Base-by-base conservation (phyloP, 1,140 invertebrate genomes). In the Drosophila orena region DNA sequence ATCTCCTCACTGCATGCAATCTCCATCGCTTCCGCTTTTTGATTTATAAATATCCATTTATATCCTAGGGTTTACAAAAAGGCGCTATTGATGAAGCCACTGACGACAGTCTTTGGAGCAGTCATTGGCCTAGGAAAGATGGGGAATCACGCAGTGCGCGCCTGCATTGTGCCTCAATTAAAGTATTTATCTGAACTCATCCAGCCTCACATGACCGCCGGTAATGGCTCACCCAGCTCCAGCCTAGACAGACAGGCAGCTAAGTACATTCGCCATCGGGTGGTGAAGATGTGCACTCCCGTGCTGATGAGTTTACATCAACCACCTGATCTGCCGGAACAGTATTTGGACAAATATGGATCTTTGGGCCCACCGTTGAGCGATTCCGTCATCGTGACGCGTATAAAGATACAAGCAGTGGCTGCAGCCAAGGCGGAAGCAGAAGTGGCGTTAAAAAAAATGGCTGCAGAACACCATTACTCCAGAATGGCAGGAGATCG, bases 111-210 rank as follows among this genome's bases (percentile, higher is more conserved):
- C 37, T 81, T 64, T 22, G 79, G 79, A 0, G 59, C 61, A 11
- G 53, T 81, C 8, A 57, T 81, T 27, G 79, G 79, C 4, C 24
- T 81, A 2, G 53, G 55, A 8, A 81, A 81, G 34, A 15, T 81
- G 44, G 79, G 79, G 3, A 57, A 53, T 8, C 46, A 53, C 43
- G 44, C 40, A 5, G 52, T 81, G 3, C 49, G 53, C 0, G 43
- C 44, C 14, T 81, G 27, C n/a, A 40, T 81, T 7, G 14, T 81
- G 17, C 62, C 79, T 1, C 34, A 81, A 7, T 38, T 81, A 14
- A 5, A 3, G 1, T 24, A 30, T 15, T 35, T 81, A 17, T 68
- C 73, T 4, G 6, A 4, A 4, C 42, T 42, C 34, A 69, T 81
- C 22, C 54, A 68, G 11, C 47, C 61, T 0, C 20, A 64, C 40